Conservation (phyloP, 2,113 vertebrate species). For the Scomber scombrus region DNA sequence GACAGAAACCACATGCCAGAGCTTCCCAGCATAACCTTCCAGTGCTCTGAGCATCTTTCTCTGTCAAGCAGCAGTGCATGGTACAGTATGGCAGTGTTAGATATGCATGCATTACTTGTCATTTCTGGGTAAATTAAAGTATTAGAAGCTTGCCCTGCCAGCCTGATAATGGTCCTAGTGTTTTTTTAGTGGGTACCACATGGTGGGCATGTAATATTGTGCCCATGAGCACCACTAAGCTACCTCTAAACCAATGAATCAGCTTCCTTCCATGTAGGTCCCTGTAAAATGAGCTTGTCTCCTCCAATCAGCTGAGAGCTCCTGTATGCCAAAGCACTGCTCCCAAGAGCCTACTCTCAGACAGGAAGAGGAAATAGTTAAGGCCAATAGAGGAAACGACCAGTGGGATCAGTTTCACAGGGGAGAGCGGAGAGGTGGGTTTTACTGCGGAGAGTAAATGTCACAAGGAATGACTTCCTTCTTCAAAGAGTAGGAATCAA, state of each 20-base stretch:
- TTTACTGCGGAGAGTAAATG: constrained; percentile 53
- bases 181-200: neutral
- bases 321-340: constrained; percentile 21
- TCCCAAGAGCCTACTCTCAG: constrained; percentile 67
- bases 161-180: neutral
- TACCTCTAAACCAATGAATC: constrained; percentile 38
- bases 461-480: constrained; percentile 60
- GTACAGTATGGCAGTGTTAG: neutral
- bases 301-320: constrained; percentile 69
- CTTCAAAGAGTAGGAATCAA: constrained; percentile 52
- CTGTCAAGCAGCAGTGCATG: neutral
- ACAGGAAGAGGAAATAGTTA: constrained; percentile 78
- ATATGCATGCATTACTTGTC: neutral
- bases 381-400: constrained; percentile 73
- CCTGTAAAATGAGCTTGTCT: constrained; percentile 61
- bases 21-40: neutral
- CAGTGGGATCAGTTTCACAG: constrained; percentile 66
- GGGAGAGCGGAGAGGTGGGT: constrained; percentile 32
- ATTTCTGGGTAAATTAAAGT: neutral
- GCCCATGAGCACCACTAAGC: constrained; percentile 9
- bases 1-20: neutral
- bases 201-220: constrained; percentile 9
- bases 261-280: constrained; percentile 28
- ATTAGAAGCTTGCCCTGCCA: neutral
- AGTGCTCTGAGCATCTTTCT: neutral